These are phyloP conservation scores for Setophaga kirtlandii DNA, from an alignment of 2,113 vertebrate species.

Conservation along the genomic window DNA sequence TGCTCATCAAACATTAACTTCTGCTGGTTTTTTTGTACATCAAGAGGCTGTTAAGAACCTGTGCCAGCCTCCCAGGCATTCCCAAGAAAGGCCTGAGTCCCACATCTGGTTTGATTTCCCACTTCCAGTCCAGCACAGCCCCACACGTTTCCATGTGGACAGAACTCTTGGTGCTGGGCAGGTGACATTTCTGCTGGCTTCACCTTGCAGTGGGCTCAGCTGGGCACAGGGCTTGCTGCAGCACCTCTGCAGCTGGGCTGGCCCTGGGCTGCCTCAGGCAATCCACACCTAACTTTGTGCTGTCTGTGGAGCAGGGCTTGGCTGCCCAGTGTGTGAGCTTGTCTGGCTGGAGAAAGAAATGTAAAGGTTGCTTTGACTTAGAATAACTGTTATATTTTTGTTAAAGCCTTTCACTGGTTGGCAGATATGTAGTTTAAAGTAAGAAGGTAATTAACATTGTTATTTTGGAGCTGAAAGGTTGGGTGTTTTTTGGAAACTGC, in stretches of 20 bases:
- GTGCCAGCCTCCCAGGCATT: neutral
- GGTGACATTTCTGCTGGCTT: neutral
- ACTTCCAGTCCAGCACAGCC: neutral
- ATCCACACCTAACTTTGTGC: too few species aligned
- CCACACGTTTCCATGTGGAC: neutral
- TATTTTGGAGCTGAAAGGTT: neutral
- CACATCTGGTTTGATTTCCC: neutral
- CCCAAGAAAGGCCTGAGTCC: neutral
- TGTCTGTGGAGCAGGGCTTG: neutral
- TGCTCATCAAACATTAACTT: conserved; percentile 35
- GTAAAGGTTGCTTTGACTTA: neutral
- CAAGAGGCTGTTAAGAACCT: neutral
- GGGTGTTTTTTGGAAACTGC: neutral
- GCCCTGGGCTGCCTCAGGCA: neutral
- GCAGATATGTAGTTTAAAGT: neutral
- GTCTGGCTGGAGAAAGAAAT: neutral
- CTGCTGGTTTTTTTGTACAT: neutral
- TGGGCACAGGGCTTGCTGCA: neutral
- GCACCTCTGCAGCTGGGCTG: neutral
- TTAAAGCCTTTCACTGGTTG: neutral
- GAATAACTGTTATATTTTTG: neutral
- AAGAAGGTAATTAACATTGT: neutral
- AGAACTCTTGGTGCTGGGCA: neutral
- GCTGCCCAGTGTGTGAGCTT: neutral
- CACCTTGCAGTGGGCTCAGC: neutral